Percentiles rank a stretch among this genome's conserved stretches.
These are phyloP conservation scores for Meloe dianella DNA, from an alignment of 2,888 invertebrate species.

Conservation along the genomic window DNA sequence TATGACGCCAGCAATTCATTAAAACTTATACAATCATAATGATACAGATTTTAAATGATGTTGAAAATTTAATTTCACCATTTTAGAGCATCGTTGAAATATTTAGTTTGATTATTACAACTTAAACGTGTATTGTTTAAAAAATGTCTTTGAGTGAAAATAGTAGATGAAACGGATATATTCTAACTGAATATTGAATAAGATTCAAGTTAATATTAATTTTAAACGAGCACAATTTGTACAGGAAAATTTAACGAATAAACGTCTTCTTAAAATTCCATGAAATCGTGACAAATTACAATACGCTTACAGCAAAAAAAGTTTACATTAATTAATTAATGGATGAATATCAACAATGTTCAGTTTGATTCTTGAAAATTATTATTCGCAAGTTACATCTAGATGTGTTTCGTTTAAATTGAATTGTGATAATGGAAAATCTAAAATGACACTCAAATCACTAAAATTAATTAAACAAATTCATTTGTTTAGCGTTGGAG, in stretches of 20 bases:
- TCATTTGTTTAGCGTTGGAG: neutral
- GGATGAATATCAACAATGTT: no score
- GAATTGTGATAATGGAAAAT: neutral
- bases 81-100: neutral
- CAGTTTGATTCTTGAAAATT: no score
- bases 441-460: neutral
- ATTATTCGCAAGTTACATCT: neutral
- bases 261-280: no score
- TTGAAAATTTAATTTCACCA: no score
- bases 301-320: no score
- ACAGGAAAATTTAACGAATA: no score
- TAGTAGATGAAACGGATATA: neutral
- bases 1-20: no score
- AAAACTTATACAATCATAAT: no score
- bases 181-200: neutral
- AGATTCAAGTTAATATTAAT: neutral
- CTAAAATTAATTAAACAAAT: constrained; percentile 6
- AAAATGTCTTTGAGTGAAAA: neutral
- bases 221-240: neutral
- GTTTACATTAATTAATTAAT: no score
- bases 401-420: neutral
- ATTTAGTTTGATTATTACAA: neutral
- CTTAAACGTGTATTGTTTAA: neutral
- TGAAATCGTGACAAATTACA: no score
- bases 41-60: no score